Evolutionary conservation across 2,888 invertebrate species (phyloP).

Genomic region (Nowickia ferox): DNA sequence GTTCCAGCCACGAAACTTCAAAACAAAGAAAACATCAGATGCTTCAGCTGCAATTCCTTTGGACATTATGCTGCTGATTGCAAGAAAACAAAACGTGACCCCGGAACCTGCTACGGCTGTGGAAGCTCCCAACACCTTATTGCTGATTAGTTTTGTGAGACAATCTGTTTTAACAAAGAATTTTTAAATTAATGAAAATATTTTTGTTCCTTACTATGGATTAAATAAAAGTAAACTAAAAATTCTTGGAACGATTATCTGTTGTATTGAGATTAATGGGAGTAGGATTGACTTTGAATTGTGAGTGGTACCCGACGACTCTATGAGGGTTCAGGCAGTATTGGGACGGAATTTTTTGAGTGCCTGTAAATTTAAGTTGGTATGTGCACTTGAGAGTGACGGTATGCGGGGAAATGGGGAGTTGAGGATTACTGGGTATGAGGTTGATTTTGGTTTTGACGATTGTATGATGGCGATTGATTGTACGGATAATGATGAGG

Average conservation of each 20-base stretch:
- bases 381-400: not conserved
- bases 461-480: not conserved
- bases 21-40: conserved; percentile 11
- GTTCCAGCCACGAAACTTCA: not conserved
- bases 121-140: conserved; percentile 20
- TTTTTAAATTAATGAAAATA: not conserved
- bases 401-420: not conserved
- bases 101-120: conserved; percentile 33
- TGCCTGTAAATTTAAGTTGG: conserved; percentile 1
- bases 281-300: conserved; percentile 5
- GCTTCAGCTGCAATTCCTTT: conserved; percentile 38
- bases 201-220: not conserved
- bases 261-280: not conserved
- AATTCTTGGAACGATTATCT: not conserved
- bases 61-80: conserved; percentile 45
- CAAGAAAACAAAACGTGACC: conserved; percentile 16
- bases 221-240: conserved; percentile 19
- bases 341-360: conserved; percentile 4
- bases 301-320: not conserved
- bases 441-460: not conserved
- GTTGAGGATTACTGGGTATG: not conserved
- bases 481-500: not conserved
- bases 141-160: not conserved
- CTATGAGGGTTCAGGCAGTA: conserved; percentile 14
- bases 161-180: not conserved